A percentile compares a stretch with the other conserved stretches of the same genome.
phyloP scores from a whole-genome alignment of 2,888 invertebrate genomes.

The Cremastobaeus sp. region DNA sequence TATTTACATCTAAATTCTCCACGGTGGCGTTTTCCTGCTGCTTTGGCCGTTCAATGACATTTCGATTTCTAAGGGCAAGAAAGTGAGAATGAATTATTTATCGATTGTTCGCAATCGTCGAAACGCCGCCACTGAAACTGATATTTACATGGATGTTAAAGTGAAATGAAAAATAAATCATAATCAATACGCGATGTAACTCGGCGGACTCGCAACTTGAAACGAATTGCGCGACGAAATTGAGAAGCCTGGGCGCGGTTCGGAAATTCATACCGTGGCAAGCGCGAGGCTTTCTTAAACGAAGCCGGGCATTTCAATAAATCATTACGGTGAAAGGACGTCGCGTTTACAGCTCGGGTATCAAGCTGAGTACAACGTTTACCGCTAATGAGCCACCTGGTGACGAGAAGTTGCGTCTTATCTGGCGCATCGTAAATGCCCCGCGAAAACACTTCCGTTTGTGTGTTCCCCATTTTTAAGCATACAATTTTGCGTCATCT shows the following conservation, averaged over 20 bases:
- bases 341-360: slow-evolving; percentile 53
- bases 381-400: slow-evolving; percentile 70
- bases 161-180: slow-evolving; percentile 49
- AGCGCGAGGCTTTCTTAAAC: slow-evolving; percentile 49
- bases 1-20: too few relatives aligned
- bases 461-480: slow-evolving; percentile 31
- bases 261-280: slow-evolving; percentile 47
- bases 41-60: too few relatives aligned
- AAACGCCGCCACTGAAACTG: slow-evolving; percentile 15
- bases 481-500: slow-evolving; percentile 34
- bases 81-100: slow-evolving; percentile 42
- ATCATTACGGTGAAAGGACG: slow-evolving; percentile 62
- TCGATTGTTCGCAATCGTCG: slow-evolving; percentile 23
- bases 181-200: slow-evolving; percentile 42
- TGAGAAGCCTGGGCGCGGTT: slow-evolving; percentile 60
- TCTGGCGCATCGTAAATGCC: slow-evolving; percentile 66
- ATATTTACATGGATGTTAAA: slow-evolving; percentile 31
- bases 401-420: slow-evolving; percentile 67
- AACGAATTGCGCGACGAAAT: slow-evolving; percentile 53
- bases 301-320: slow-evolving; percentile 55
- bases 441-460: slow-evolving; percentile 60
- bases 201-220: slow-evolving; percentile 34
- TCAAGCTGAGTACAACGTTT: slow-evolving; percentile 55
- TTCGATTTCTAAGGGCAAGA: slow-evolving; percentile 25
- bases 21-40: too few relatives aligned